Evolutionary conservation across 35 echinoderm and acorn worm species (phyloP), one percentile per base, ranked within the genome.

Genomic region (Ptychodera flava): DNA sequence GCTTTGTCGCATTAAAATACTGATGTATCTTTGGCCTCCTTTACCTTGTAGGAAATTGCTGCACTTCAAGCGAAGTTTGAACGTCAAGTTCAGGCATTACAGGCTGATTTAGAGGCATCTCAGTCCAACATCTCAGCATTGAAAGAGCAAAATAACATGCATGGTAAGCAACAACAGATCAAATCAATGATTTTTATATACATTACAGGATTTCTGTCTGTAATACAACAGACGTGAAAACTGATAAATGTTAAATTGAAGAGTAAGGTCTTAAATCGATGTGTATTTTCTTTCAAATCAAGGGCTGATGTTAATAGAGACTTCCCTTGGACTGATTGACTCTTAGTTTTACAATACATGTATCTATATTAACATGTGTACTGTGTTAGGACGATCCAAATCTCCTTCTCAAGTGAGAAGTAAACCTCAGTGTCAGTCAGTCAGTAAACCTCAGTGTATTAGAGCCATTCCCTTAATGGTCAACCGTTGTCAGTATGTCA

Each of bases 41-140:
- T n/a, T n/a, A n/a, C n/a, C 37, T 16, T 83, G 31, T 12, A 83
- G 82, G 82, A 83, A 37, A 37, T 83, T 16, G 28, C 33, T n/a
- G 37, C 6, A n/a, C 35, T 83, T 1, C 33, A 83, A 1, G 35
- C 30, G 34, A 10, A 83, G 1, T 83, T 83, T 28, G 37, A 34
- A 34, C 27, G 10, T 36, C 82, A 83, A 83, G 35, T 83, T 10
- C 32, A 28, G n/a, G n/a, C 30, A 33, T 36, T 83, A 83, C 34
- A 83, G 32, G 82, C 82, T 2, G 82, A 83, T 28, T 36, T 83
- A 0, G 35, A 83, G 37, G 82, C 35, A 83, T 16, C 82, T 6
- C 37, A 1, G 16, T 36, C 33, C 35, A 83, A 83, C 16, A 37
- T 83, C 33, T 1, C 14, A 36, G 82, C 82, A 35, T 36, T 83